Percentiles rank a stretch among this genome's conserved stretches.
phyloP scores from a whole-genome alignment of 2,113 vertebrate species.

The Vidua macroura region DNA sequence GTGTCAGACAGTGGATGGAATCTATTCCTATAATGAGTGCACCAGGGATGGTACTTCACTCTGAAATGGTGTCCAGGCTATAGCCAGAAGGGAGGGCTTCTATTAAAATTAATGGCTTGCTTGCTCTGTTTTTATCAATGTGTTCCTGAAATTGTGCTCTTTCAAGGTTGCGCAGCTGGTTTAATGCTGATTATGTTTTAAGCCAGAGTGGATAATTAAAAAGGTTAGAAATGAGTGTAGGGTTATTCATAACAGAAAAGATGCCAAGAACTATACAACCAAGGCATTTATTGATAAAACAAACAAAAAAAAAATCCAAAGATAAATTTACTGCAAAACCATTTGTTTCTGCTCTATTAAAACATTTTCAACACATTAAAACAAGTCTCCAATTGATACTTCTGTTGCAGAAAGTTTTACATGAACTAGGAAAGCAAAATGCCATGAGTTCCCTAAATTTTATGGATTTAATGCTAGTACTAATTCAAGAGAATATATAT shows the following conservation, averaged over 20 bases:
- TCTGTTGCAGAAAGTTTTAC: not conserved
- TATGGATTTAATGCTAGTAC: not conserved
- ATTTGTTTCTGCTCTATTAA: slow-evolving; percentile 6
- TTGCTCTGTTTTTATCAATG: slow-evolving; percentile 42
- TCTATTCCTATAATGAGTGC: slow-evolving; percentile 46
- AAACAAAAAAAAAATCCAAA: not conserved
- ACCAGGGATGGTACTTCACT: slow-evolving; percentile 26
- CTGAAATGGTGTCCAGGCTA: slow-evolving; percentile 2
- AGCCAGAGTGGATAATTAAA: slow-evolving; percentile 73
- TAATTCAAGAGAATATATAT: not conserved
- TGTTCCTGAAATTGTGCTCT: slow-evolving; percentile 68
- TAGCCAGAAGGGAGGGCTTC: slow-evolving; percentile 48
- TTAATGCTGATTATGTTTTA: slow-evolving; percentile 75
- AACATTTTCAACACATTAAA: slow-evolving; percentile 13
- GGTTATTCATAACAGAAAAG: slow-evolving; percentile 61
- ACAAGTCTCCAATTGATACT: not conserved
- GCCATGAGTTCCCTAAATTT: not conserved
- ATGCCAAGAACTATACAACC: slow-evolving; percentile 56
- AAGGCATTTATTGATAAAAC: slow-evolving; percentile 40
- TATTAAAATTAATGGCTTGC: slow-evolving; percentile 69
- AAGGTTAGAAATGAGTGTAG: slow-evolving; percentile 55
- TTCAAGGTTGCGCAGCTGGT: slow-evolving; percentile 72
- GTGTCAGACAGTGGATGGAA: slow-evolving; percentile 22
- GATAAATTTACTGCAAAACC: slow-evolving; percentile 30
- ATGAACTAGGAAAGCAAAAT: not conserved